Base-by-base conservation (phyloP, 2,888 invertebrate species). In the Cremastinae sp. region DNA sequence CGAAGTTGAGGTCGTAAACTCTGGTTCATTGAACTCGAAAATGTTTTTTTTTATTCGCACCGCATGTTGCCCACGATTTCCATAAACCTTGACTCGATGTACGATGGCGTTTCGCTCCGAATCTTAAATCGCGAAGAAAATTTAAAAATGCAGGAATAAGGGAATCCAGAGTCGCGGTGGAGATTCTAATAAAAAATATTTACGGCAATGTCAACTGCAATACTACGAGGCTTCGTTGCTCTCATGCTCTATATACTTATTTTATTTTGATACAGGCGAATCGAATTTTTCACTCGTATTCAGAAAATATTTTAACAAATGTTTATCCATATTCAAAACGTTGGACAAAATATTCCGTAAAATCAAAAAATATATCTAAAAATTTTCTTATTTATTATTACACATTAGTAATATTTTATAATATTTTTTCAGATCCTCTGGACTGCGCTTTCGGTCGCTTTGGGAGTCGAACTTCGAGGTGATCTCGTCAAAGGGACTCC, bases 401-500 rank as follows among this genome's bases (percentile, higher is more conserved):
- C 9, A 41, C 2, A 41, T 41, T 41, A 41, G 37, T 39, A 8
- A 35, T 56, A 65, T 78, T 82, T 83, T 78, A 78, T 91, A n/a
- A n/a, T n/a, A n/a, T n/a, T n/a, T n/a, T n/a, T 91, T 64, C 92
- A 96, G 96, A 96, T 97, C 85, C 92, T 96, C 89, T 97, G 96
- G 97, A 96, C 96, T 72, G 96, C 96, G 41, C 90, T 97, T 80
- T 96, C 96, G 20, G 93, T 97, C 83, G 96, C 96, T 76, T 91
- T 97, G 85, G 96, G 96, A 70, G 92, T 96, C 88, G 96, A 97
- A 90, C 93, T 96, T 74, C 93, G 95, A 82, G 97, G 96, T 74
- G 96, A 97, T 90, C 93, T 96, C 81, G 95, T 97, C 85, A 92
- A 95, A 89, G 97, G 97, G 80, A 95, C 96, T 84, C 97, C 97